Evolutionary conservation across 2,888 invertebrate species (phyloP), one percentile per base, ranked within the genome.

Genomic region (Brachyopa scutellaris): DNA sequence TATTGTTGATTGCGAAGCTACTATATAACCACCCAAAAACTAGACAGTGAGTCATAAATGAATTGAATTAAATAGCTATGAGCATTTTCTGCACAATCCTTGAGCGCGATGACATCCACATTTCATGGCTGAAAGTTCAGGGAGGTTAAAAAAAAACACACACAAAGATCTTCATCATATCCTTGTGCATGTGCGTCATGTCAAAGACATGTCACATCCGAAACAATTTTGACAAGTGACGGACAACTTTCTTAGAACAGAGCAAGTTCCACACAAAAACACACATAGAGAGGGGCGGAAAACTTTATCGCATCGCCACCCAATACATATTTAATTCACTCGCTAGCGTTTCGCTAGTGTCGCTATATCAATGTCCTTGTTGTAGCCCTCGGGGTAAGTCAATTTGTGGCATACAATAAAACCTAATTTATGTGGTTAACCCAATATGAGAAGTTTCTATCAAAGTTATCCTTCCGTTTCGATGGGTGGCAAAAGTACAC

Each of bases 351-450:
- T 72, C 47, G 13, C 59, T 61, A 31, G 59, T 11, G 45, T 45
- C 38, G 55, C 17, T 61, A 53, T n/a, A n/a, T 40, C 59, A 42
- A 33, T 66, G 66, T 51, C 23, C 55, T 29, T 40, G 42, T 64
- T 17, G 8, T 5, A 15, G 17, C 15, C 61, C 38, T 38, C 9
- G 64, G 74, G 26, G 31, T 64, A 51, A 76, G 80, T 80, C 80
- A 74, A 80, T 70, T 80, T 80, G 80, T 29, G 80, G 80, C 76
- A 26, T 62, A 80, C 80, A 80, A 80, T 80, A 70, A 74, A 69
- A 69, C 69, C 76, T 69, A 80, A 80, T 76, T 74, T 80, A 80
- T 69, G 62, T 74, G 80, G 80, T 80, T 80, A 80, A 80, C 80
- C 80, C 69, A 80, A 80, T 80, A 74, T 76, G 69, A 74, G 76